A percentile compares a stretch with the other conserved stretches of the same genome.
These are phyloP conservation scores for Oenanthe oenanthe DNA, from an alignment of 2,113 vertebrate genomes.

Conservation along the genomic window DNA sequence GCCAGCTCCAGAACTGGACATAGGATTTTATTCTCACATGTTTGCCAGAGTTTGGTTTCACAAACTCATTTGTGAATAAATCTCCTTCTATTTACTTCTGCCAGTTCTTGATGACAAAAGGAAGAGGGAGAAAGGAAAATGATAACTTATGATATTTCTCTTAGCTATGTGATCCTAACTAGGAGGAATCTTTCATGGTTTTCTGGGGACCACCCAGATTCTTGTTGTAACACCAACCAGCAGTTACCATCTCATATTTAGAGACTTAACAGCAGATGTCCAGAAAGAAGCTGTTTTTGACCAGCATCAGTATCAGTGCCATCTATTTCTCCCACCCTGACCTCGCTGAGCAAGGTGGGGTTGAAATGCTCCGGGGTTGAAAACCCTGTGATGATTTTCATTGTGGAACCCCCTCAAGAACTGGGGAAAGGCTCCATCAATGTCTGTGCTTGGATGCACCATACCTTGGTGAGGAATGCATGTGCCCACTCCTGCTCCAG, in stretches of 20 bases:
- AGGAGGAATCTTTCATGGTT: neutral
- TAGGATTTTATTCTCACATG: neutral
- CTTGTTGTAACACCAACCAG: neutral
- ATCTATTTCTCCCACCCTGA: neutral
- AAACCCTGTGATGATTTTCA: neutral
- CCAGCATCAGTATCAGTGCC: neutral
- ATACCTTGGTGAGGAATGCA: neutral
- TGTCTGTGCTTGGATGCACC: neutral
- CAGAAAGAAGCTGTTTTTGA: neutral
- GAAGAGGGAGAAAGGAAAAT: neutral
- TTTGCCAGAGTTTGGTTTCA: constrained; percentile 3
- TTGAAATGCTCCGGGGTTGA: neutral
- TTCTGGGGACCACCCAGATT: neutral
- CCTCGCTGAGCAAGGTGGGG: neutral
- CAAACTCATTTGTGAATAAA: neutral
- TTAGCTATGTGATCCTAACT: neutral
- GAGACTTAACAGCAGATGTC: neutral
- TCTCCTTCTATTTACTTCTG: constrained; percentile 7
- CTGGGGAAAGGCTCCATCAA: fast-evolving
- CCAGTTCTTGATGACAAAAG: constrained; percentile 8
- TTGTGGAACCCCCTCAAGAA: fast-evolving
- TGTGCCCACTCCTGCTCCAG: neutral
- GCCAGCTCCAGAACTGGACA: neutral
- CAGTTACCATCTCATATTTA: neutral
- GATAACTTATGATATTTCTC: neutral